Percentiles rank a stretch among this genome's conserved stretches.
Evolutionary conservation across 2,113 vertebrate genomes (phyloP).

Genomic region (Brachyistius frenatus): DNA sequence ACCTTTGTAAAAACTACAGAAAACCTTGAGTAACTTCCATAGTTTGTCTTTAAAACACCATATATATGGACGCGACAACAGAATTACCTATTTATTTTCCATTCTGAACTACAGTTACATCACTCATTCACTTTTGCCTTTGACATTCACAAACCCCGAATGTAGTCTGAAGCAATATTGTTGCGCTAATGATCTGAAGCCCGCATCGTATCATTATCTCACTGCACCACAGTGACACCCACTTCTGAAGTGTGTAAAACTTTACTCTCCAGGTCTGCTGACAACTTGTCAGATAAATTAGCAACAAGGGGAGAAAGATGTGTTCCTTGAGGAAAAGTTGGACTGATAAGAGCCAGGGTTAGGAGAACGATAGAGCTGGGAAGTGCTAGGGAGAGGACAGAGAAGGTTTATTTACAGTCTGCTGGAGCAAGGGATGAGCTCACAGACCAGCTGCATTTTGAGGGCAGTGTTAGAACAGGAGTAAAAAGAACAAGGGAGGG

Average conservation of each 20-base stretch:
- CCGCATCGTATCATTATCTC: background rate
- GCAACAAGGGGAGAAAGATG: slow-evolving; percentile 47
- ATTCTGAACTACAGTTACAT: no score
- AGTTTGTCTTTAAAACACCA: slow-evolving; percentile 8
- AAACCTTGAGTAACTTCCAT: background rate
- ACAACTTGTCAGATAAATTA: slow-evolving; percentile 62
- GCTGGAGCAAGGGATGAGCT: slow-evolving; percentile 65
- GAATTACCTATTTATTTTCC: background rate
- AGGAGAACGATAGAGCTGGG: slow-evolving; percentile 18
- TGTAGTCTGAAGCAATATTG: background rate
- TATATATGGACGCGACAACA: slow-evolving; percentile 23
- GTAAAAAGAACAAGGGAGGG: slow-evolving; percentile 48
- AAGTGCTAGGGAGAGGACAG: slow-evolving; percentile 30
- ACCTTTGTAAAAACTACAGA: background rate
- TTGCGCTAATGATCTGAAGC: slow-evolving; percentile 11
- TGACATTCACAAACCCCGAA: background rate
- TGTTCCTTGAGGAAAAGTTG: slow-evolving; percentile 54
- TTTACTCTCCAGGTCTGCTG: slow-evolving; percentile 40
- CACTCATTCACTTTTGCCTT: background rate
- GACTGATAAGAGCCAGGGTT: slow-evolving; percentile 49
- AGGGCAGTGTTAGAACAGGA: slow-evolving; percentile 51
- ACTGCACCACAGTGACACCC: slow-evolving; percentile 11
- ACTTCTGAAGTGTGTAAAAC: slow-evolving; percentile 27
- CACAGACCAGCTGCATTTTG: slow-evolving; percentile 78
- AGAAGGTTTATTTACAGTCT: slow-evolving; percentile 67